Percentiles rank a stretch among this genome's conserved stretches.
These are phyloP conservation scores for Heterodera schachtii DNA, from an alignment of 1,140 invertebrate genomes.

Conservation along the genomic window DNA sequence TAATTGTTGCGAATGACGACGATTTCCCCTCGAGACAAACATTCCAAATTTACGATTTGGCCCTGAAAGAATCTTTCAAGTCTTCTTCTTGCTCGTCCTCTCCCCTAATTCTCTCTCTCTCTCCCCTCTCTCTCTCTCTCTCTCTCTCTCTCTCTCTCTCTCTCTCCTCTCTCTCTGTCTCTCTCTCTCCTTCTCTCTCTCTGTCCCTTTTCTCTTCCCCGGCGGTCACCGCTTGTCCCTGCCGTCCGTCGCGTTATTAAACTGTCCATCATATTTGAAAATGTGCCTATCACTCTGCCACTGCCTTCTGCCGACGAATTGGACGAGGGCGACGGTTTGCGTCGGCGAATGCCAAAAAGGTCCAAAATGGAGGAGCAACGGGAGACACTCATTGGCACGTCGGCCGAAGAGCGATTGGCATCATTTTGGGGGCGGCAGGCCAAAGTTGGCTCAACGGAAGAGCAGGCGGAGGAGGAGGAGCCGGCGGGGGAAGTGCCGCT, in stretches of 20 bases:
- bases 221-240: neutral
- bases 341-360: constrained; percentile 25
- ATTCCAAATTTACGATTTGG: neutral
- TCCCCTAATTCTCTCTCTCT: too few relatives aligned
- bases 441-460: constrained; percentile 25
- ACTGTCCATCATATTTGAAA: constrained; percentile 12
- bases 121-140: too few relatives aligned
- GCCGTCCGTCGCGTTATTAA: neutral
- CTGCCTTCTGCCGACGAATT: constrained; percentile 3
- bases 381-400: constrained; percentile 9
- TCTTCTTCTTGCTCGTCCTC: too few relatives aligned
- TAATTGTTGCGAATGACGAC: neutral
- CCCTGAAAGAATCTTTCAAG: neutral
- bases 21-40: neutral
- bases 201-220: too few relatives aligned
- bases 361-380: constrained; percentile 26
- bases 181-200: too few relatives aligned
- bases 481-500: constrained; percentile 18
- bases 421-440: neutral
- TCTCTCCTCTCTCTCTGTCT: too few relatives aligned
- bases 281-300: neutral
- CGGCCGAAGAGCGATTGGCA: neutral
- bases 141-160: too few relatives aligned
- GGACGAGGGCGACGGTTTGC: neutral
- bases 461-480: constrained; percentile 22